Evolutionary conservation across 2,797 vertebrate species (phyloP).

Genomic region (Alectoris magna): DNA sequence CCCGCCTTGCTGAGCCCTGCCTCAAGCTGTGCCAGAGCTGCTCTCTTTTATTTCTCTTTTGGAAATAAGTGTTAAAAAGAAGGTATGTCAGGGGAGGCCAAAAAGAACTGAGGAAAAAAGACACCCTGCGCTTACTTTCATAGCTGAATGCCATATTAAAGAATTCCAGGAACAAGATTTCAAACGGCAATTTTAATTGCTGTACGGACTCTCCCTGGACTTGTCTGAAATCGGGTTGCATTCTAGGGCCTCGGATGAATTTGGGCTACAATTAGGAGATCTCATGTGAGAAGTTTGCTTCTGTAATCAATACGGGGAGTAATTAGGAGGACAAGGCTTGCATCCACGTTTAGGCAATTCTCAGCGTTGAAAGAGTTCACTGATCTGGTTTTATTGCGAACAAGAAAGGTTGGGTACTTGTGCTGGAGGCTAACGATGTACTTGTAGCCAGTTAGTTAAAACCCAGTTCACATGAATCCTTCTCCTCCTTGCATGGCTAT

Average conservation of each 20-base stretch:
- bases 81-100: neutral
- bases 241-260: neutral
- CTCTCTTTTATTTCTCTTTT: neutral
- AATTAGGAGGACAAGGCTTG: neutral
- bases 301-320: neutral
- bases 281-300: neutral
- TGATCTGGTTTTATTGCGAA: neutral
- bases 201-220: neutral
- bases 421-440: neutral
- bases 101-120: neutral
- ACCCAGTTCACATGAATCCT: neutral
- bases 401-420: neutral
- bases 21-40: neutral
- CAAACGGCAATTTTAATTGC: neutral
- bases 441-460: conserved; percentile 23
- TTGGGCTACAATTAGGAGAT: neutral
- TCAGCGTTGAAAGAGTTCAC: neutral
- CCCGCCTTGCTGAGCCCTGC: neutral
- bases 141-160: neutral
- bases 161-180: neutral
- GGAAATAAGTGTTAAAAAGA: neutral
- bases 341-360: neutral
- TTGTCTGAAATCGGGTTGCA: neutral
- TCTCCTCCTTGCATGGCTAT: neutral
- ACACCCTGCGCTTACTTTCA: neutral